Percentiles rank a stretch among this genome's conserved stretches.
These are phyloP conservation scores for Fistularia commersonii DNA, from an alignment of 2,797 vertebrate species.

Conservation along the genomic window DNA sequence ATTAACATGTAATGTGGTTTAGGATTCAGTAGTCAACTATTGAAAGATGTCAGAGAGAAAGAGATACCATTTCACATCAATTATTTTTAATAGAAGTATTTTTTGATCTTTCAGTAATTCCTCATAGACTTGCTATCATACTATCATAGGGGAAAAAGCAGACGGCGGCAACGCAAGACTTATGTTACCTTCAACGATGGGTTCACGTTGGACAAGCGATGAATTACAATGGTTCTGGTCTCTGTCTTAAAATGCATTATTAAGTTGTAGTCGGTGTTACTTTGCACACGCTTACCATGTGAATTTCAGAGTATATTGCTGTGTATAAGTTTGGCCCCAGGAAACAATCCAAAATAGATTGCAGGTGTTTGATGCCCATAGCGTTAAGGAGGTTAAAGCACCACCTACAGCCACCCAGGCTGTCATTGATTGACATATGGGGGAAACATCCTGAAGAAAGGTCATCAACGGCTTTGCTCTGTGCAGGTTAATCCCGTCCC, in stretches of 20 bases:
- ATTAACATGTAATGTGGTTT: conserved; percentile 51
- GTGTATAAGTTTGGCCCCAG: conserved; percentile 28
- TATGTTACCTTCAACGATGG: conserved; percentile 42
- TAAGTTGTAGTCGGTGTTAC: conserved; percentile 43
- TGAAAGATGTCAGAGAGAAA: too few species aligned
- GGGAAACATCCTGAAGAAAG: conserved; percentile 35
- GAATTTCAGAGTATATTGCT: conserved; percentile 31
- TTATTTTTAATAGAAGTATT: too few species aligned
- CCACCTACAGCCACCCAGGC: conserved; percentile 11
- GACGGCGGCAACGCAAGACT: conserved; percentile 31
- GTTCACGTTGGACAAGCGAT: conserved; percentile 48
- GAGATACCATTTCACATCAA: too few species aligned
- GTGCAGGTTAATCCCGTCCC: conserved; percentile 32
- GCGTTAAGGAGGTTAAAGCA: conserved; percentile 8
- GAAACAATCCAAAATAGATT: too few species aligned
- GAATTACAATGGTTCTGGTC: conserved; percentile 38
- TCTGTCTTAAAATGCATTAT: conserved; percentile 38
- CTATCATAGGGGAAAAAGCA: conserved; percentile 47
- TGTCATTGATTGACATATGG: conserved; percentile 37
- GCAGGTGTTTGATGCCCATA: background rate
- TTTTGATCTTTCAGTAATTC: too few species aligned
- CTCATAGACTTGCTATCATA: too few species aligned
- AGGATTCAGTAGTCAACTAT: conserved; percentile 29
- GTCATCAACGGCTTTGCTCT: conserved; percentile 33
- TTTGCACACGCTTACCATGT: conserved; percentile 32